A percentile compares a stretch with the other conserved stretches of the same genome.
These are phyloP conservation scores for Diplosoma virens DNA, from an alignment of 23 tunicate genomes.

Conservation along the genomic window DNA sequence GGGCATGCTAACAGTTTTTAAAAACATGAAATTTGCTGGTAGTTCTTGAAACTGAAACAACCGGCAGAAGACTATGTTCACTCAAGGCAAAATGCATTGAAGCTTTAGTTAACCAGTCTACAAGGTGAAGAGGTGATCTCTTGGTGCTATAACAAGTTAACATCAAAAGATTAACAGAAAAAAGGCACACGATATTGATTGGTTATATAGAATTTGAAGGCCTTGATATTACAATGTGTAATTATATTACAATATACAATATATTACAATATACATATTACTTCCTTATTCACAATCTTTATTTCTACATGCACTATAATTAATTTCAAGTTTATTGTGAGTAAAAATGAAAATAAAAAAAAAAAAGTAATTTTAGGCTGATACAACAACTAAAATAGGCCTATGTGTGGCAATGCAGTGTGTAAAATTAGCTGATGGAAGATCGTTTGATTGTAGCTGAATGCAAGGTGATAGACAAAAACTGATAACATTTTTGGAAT, in stretches of 20 bases:
- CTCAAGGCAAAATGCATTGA: neutral
- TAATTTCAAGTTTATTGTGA: too few species aligned
- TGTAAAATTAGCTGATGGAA: too few species aligned
- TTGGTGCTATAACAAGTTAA: neutral
- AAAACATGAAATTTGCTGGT: neutral
- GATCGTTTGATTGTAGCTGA: neutral
- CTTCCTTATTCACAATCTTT: too few species aligned
- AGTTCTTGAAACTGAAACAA: neutral
- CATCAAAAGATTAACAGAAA: neutral
- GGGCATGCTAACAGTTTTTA: neutral
- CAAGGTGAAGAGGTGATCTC: neutral
- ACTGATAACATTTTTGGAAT: neutral
- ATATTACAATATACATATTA: too few species aligned
- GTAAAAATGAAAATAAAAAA: too few species aligned
- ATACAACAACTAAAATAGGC: neutral
- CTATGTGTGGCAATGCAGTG: neutral
- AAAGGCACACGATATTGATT: neutral
- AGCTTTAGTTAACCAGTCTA: neutral
- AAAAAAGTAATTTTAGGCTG: neutral
- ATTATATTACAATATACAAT: too few species aligned
- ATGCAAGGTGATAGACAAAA: neutral
- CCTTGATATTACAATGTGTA: too few species aligned
- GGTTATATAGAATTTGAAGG: neutral
- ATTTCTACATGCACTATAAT: too few species aligned
- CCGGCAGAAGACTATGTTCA: neutral